Evolutionary conservation across 1,140 invertebrate genomes (phyloP).

Genomic region (Acromyrmex echinatior): DNA sequence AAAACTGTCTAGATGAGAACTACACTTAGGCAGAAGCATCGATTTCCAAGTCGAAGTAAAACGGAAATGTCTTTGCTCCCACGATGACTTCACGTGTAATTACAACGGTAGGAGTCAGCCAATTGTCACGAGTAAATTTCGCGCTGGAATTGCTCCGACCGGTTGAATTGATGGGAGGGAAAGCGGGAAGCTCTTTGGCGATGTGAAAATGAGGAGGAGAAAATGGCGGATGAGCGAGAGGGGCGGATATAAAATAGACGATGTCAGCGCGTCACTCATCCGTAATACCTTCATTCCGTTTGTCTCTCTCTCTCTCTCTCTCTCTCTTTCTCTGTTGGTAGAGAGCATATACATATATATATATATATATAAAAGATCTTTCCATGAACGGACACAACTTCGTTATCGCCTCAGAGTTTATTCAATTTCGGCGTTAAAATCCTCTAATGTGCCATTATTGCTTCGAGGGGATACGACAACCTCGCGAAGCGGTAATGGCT

Average conservation of each 20-base stretch:
- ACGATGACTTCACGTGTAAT: slow-evolving; percentile 54
- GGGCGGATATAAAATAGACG: slow-evolving; percentile 73
- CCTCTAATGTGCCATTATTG: slow-evolving; percentile 85
- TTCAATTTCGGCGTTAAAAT: slow-evolving; percentile 86
- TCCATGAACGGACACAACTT: slow-evolving; percentile 82
- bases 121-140: slow-evolving; percentile 73
- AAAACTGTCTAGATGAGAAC: slow-evolving; percentile 39
- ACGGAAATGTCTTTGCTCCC: slow-evolving; percentile 16
- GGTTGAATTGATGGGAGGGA: slow-evolving; percentile 77
- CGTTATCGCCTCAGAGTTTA: slow-evolving; percentile 83
- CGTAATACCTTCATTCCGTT: slow-evolving; percentile 84
- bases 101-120: slow-evolving; percentile 40
- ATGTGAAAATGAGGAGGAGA: slow-evolving; percentile 71
- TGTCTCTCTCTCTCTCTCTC: slow-evolving; percentile 67
- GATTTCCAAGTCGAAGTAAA: slow-evolving; percentile 35
- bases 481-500: slow-evolving; percentile 77
- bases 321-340: slow-evolving; percentile 28
- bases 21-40: slow-evolving; percentile 14
- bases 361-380: slow-evolving; percentile 76
- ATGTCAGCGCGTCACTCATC: slow-evolving; percentile 83
- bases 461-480: slow-evolving; percentile 52
- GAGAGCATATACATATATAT: slow-evolving; percentile 45
- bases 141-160: slow-evolving; percentile 75
- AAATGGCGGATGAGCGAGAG: slow-evolving; percentile 63
- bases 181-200: slow-evolving; percentile 58